Percentiles rank a stretch among this genome's conserved stretches.
Conservation (phyloP, 2,113 vertebrate genomes). For the Crotalus helleri region DNA sequence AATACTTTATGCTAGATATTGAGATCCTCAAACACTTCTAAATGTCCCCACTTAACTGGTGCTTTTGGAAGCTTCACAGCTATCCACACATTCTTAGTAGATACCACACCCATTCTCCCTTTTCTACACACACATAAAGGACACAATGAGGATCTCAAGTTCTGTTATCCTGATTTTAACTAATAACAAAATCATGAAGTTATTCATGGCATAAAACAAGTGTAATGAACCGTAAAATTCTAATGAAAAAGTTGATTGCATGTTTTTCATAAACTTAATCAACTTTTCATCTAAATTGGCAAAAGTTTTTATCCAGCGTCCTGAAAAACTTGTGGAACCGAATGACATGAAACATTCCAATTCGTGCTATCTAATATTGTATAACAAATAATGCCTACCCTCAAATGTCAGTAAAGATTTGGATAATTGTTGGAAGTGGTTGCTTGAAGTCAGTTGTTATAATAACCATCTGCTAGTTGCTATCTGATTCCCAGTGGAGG, state of each 20-base stretch:
- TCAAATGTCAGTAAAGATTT: constrained; percentile 46
- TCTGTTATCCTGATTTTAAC: neutral
- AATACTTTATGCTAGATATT: neutral
- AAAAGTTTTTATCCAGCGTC: neutral
- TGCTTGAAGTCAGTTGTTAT: constrained; percentile 35
- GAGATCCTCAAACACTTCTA: neutral
- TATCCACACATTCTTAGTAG: neutral
- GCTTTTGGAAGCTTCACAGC: neutral
- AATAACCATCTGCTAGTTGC: constrained; percentile 43
- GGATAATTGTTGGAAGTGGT: constrained; percentile 55
- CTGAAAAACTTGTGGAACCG: constrained; percentile 2
- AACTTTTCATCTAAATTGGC: constrained; percentile 5
- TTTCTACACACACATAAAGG: neutral
- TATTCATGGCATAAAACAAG: neutral
- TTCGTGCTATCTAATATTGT: constrained; percentile 32
- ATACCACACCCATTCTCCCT: neutral
- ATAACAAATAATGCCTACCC: constrained; percentile 37
- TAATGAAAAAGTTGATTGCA: neutral
- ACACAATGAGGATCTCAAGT: neutral
- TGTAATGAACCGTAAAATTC: neutral
- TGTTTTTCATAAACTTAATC: neutral
- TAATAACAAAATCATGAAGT: neutral
- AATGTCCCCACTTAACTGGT: neutral
- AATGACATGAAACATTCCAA: constrained; percentile 3
- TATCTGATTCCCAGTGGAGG: constrained; percentile 38